These are phyloP conservation scores for Drosophila parvula DNA, from an alignment of 1,140 invertebrate genomes.

Conservation along the genomic window DNA sequence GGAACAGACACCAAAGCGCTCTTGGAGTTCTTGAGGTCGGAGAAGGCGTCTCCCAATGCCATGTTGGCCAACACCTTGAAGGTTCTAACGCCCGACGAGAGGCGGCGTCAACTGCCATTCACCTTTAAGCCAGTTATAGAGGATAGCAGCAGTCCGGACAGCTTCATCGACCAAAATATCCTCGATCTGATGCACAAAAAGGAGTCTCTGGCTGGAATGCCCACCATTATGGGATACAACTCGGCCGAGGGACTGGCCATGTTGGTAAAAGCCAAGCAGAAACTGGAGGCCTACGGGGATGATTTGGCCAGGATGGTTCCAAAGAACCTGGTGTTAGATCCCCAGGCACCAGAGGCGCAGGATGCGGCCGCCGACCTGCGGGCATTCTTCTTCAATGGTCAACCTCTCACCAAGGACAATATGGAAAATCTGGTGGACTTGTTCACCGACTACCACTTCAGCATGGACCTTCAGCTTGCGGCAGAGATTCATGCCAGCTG, in stretches of 20 bases:
- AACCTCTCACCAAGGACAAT: constrained; percentile 33
- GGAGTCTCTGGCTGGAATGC: constrained; percentile 50
- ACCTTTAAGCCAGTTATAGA: constrained; percentile 76
- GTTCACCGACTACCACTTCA: constrained; percentile 72
- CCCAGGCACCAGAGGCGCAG: constrained; percentile 22
- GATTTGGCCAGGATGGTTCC: constrained; percentile 71
- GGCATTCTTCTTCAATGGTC: constrained; percentile 71
- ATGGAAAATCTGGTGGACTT: constrained; percentile 63
- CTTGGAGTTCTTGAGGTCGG: constrained; percentile 62
- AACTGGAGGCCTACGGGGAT: constrained; percentile 55
- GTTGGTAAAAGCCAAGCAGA: constrained; percentile 46
- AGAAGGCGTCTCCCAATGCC: constrained; percentile 33
- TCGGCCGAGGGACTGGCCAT: constrained; percentile 71
- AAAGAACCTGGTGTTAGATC: constrained; percentile 43
- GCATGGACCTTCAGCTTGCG: constrained; percentile 58
- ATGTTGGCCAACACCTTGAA: constrained; percentile 49
- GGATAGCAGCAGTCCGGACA: constrained; percentile 53
- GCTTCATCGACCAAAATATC: constrained; percentile 54
- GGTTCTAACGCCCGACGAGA: constrained; percentile 65
- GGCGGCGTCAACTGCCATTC: constrained; percentile 66
- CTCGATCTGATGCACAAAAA: constrained; percentile 60
- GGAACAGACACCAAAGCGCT: constrained; percentile 35
- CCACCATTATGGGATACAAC: constrained; percentile 73
- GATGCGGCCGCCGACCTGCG: constrained; percentile 59
- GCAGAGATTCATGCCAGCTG: constrained; percentile 62